phyloP scores from a whole-genome alignment of 2,113 vertebrate genomes.

The Spizaetus ornatus region DNA sequence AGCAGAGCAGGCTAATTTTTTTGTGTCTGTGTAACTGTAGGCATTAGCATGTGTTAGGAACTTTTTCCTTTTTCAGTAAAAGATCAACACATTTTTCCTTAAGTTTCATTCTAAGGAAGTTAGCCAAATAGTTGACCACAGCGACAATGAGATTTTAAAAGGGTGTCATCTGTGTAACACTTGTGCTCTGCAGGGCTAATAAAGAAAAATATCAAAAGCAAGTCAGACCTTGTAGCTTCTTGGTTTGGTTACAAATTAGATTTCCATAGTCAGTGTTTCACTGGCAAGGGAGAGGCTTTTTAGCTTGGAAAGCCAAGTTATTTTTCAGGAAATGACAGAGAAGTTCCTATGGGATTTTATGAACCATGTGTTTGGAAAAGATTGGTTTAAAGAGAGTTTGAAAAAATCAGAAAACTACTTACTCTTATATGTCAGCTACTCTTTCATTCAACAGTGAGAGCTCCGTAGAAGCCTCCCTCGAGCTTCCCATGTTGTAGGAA shows the following conservation, averaged over 20 bases:
- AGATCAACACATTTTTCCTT: background rate
- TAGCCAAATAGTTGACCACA: background rate
- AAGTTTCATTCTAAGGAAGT: background rate
- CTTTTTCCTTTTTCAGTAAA: background rate
- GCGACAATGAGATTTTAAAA: background rate
- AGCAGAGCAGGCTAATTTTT: background rate
- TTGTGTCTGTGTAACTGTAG: background rate
- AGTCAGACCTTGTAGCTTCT: background rate
- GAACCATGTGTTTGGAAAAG: constrained; percentile 49
- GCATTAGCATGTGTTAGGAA: background rate
- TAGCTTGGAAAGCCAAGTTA: constrained; percentile 39
- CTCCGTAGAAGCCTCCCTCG: background rate
- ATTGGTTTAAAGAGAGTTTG: constrained; percentile 49
- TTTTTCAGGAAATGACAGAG: constrained; percentile 59
- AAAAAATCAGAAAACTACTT: constrained; percentile 54
- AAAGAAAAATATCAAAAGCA: background rate
- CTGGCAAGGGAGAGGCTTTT: constrained; percentile 9
- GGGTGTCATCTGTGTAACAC: background rate
- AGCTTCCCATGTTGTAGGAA: background rate
- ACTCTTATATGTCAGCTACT: constrained; percentile 21
- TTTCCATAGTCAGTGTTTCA: background rate
- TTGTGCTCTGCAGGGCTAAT: background rate
- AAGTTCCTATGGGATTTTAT: constrained; percentile 43
- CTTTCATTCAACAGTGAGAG: constrained; percentile 50
- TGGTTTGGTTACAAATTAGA: constrained; percentile 20